Percentiles rank a stretch among this genome's conserved stretches.
phyloP scores from a whole-genome alignment of 2,797 vertebrate genomes.

The Borostomias antarcticus region DNA sequence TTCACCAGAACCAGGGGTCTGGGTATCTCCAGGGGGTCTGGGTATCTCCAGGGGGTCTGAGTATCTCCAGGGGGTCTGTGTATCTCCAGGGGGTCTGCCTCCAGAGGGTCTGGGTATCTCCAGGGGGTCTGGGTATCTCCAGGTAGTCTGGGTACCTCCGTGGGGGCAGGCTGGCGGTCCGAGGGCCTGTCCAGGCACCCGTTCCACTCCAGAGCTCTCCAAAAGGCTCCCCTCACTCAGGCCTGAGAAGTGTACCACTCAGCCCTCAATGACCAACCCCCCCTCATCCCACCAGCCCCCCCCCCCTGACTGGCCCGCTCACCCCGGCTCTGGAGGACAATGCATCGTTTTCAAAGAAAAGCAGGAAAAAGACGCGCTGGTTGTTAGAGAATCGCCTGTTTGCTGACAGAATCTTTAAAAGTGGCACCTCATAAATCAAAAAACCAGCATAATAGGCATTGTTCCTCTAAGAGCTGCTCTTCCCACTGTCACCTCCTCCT shows the following conservation, averaged over 20 bases:
- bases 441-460: constrained; percentile 74
- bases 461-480: constrained; percentile 67
- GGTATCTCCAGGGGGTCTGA: too few species aligned
- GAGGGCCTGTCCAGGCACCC: constrained; percentile 61
- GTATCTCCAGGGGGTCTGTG: too few species aligned
- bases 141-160: constrained; percentile 26
- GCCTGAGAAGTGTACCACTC: constrained; percentile 68
- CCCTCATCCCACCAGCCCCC: constrained; percentile 27
- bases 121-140: constrained; percentile 40
- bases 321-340: constrained; percentile 65
- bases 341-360: constrained; percentile 71
- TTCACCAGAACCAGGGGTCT: too few species aligned
- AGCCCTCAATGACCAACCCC: constrained; percentile 46
- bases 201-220: constrained; percentile 70
- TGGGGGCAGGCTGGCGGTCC: constrained; percentile 24
- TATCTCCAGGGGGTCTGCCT: background rate
- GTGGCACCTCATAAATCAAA: constrained; percentile 85
- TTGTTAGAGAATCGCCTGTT: constrained; percentile 77
- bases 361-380: constrained; percentile 62
- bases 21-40: too few species aligned
- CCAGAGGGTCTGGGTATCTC: constrained; percentile 37
- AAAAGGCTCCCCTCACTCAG: constrained; percentile 59
- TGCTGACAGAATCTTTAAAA: constrained; percentile 76
- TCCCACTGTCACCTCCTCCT: constrained; percentile 52
- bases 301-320: constrained; percentile 62